These are phyloP conservation scores for Lacanobia oleracea DNA, from an alignment of 2,888 invertebrate genomes.

Conservation along the genomic window DNA sequence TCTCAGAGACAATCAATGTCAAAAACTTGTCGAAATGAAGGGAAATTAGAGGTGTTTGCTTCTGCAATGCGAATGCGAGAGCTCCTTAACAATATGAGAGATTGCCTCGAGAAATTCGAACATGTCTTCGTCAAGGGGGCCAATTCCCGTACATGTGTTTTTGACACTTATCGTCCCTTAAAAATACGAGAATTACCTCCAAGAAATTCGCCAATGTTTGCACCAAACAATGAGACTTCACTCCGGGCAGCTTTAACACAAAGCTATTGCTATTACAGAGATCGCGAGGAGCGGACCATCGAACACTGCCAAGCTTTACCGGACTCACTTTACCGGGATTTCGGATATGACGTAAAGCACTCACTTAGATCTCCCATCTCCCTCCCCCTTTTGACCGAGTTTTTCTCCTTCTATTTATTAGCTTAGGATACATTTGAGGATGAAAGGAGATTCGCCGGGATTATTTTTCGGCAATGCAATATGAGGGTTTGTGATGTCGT, in stretches of 20 bases:
- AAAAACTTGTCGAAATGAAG: too few relatives aligned
- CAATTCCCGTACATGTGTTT: too few relatives aligned
- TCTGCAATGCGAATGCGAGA: too few relatives aligned
- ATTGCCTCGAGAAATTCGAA: too few relatives aligned
- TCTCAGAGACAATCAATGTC: too few relatives aligned
- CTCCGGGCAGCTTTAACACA: conserved; percentile 88
- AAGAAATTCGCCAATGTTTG: conserved; percentile 68
- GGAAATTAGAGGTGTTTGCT: too few relatives aligned
- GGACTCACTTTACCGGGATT: conserved; percentile 90
- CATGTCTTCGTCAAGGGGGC: too few relatives aligned
- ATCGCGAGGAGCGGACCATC: conserved; percentile 87
- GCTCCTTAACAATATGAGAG: too few relatives aligned
- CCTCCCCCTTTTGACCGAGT: conserved; percentile 83
- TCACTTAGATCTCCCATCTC: conserved; percentile 83
- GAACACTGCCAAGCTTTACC: conserved; percentile 87
- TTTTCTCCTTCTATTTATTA: conserved; percentile 88
- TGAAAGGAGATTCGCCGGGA: conserved; percentile 78
- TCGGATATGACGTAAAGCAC: conserved; percentile 90
- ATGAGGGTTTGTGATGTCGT: conserved; percentile 77
- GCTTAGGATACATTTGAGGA: conserved; percentile 85
- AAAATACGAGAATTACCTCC: too few relatives aligned
- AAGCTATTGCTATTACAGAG: conserved; percentile 90
- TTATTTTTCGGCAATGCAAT: conserved; percentile 82
- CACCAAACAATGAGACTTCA: conserved; percentile 84
- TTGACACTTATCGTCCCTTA: too few relatives aligned